Evolutionary conservation across 2,113 vertebrate species (phyloP), one percentile per base, ranked within the genome.

Genomic region (Actinemys pallida): DNA sequence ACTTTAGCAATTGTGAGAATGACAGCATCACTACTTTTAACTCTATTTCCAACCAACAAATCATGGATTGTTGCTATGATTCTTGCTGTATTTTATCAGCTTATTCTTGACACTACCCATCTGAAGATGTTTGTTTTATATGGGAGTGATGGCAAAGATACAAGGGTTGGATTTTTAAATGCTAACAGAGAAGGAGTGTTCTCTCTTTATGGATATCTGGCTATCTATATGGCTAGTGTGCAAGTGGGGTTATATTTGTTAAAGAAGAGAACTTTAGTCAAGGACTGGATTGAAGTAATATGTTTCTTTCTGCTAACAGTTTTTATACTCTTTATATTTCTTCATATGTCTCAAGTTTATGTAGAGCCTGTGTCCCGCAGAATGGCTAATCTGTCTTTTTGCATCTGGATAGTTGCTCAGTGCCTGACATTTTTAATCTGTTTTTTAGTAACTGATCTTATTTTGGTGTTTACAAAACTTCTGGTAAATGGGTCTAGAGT

Each of bases 131-230:
- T 99, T 78, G 96, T 99, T 82, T 96, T 99, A 59, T 97, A 99
- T 17, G 99, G 99, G 5, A 97, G 97, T 29, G 96, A 99, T n/a
- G 98, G 99, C 87, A 97, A 95, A 17, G 98, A 86, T 31, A 96
- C 97, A 0, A 97, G 98, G 42, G 84, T 27, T 50, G 98, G 98
- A 81, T 99, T 99, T 84, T 83, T 99, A 27, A 98, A 99, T 19
- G 99, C 99, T 78, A 99, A 99, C 98, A 98, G 98, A 94, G 99
- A 99, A 94, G 99, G 99, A 1, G 94, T 99, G 81, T 98, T 99
- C 86, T 99, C 99, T 29, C 93, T 98, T 1, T 69, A 98, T 2
- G 99, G 99, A 3, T 99, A 99, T n/a, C 95, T 99, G 2, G 98
- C 99, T 69, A 97, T 99, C 82, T 99, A 99, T 53, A 97, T 99